Percentiles rank a stretch among this genome's conserved stretches.
Conservation (phyloP, 2,113 vertebrate species). For the Saccopteryx leptura region DNA sequence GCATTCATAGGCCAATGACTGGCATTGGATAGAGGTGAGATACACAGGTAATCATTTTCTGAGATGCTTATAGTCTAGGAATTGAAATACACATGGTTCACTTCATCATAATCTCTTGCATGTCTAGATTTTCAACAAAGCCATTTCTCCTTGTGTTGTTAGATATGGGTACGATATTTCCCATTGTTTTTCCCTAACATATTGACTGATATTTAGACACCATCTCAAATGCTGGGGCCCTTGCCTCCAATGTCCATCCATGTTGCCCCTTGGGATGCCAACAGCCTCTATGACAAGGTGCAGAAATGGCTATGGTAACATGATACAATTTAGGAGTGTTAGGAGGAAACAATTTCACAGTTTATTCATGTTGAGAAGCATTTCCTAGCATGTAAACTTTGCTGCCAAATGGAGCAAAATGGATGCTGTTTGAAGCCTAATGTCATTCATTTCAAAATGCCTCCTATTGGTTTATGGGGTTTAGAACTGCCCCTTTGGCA, state of each 20-base stretch:
- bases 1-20: neutral
- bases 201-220: neutral
- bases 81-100: constrained; percentile 24
- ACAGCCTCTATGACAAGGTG: constrained; percentile 53
- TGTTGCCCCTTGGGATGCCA: neutral
- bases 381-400: constrained; percentile 67
- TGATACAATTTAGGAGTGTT: constrained; percentile 57
- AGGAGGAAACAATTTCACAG: constrained; percentile 75
- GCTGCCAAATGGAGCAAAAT: constrained; percentile 74
- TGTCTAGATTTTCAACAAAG: constrained; percentile 25
- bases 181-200: constrained; percentile 46
- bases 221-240: neutral
- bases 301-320: constrained; percentile 66
- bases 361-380: constrained; percentile 80
- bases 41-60: constrained; percentile 18
- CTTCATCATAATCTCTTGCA: neutral
- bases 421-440: constrained; percentile 47
- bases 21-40: neutral
- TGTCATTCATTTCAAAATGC: constrained; percentile 69
- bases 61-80: constrained; percentile 33
- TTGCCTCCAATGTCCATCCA: neutral
- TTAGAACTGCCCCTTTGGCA: constrained; percentile 56
- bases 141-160: neutral
- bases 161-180: neutral
- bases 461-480: constrained; percentile 22